These are phyloP conservation scores for Myotis brandtii DNA, from an alignment of 2,113 vertebrate genomes.

Conservation along the genomic window DNA sequence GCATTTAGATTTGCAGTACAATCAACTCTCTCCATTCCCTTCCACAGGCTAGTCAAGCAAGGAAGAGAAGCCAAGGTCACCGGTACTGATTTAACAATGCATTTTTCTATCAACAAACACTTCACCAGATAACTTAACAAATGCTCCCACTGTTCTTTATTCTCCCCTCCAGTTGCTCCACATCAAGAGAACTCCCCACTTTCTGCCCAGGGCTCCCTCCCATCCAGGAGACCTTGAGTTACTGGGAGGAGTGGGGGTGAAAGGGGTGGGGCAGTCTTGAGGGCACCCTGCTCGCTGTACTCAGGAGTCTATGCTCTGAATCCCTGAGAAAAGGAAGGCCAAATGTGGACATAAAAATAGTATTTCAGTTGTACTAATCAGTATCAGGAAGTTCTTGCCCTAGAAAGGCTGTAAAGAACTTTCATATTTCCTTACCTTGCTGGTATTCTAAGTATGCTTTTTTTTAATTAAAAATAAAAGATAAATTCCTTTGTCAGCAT, in stretches of 20 bases:
- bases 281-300: no score
- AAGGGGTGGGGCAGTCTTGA: no score
- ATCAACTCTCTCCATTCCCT: neutral
- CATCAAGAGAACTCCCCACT: neutral
- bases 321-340: neutral
- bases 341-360: neutral
- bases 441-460: neutral
- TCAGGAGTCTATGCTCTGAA: neutral
- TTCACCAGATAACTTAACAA: neutral
- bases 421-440: neutral
- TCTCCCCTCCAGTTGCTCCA: neutral
- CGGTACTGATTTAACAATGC: neutral
- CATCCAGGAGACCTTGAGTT: neutral
- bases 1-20: neutral
- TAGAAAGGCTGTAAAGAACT: neutral
- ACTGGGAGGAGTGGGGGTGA: accelerated
- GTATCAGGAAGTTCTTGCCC: neutral
- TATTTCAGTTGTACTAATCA: neutral
- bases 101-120: slow-evolving; percentile 28
- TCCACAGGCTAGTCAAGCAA: neutral
- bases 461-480: neutral
- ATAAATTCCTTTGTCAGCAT: neutral
- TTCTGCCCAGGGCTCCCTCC: neutral
- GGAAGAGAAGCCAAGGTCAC: neutral
- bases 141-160: neutral